Percentiles rank a stretch among this genome's conserved stretches.
phyloP scores from a whole-genome alignment of 2,888 invertebrate species.

The Caenorhabditis sp. region DNA sequence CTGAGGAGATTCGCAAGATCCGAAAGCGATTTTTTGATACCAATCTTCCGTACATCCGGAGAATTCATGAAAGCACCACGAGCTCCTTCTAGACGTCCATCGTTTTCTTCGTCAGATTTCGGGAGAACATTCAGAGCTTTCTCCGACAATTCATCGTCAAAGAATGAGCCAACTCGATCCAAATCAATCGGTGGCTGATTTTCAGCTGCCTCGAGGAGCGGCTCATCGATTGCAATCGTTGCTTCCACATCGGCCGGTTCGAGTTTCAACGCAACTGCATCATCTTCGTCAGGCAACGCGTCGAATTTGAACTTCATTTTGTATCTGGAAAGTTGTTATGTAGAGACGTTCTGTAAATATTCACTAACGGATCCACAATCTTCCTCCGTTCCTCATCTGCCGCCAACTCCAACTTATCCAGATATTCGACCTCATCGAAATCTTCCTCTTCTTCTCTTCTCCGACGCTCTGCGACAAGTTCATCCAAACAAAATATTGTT shows the following conservation, averaged over 20 bases:
- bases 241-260: not conserved
- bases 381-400: constrained; percentile 18
- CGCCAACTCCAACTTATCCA: not conserved
- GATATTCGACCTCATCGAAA: constrained; percentile 37
- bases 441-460: constrained; percentile 19
- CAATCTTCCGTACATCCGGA: constrained; percentile 27
- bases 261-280: constrained; percentile 1
- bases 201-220: not conserved
- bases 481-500: constrained; percentile 16
- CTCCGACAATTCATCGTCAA: constrained; percentile 17
- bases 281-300: constrained; percentile 12
- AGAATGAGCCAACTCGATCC: constrained; percentile 58
- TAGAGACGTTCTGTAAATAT: not conserved
- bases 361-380: not conserved
- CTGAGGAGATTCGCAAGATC: constrained; percentile 25
- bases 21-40: constrained; percentile 10
- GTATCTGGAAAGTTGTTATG: constrained; percentile 5
- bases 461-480: constrained; percentile 9
- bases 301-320: constrained; percentile 23
- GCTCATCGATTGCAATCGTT: not conserved
- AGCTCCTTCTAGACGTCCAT: not conserved
- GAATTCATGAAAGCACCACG: constrained; percentile 15
- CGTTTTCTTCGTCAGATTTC: constrained; percentile 3
- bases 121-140: constrained; percentile 35
- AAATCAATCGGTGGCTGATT: constrained; percentile 17